phyloP scores from a whole-genome alignment of 2,797 vertebrate species.

The Gallinago stenura region DNA sequence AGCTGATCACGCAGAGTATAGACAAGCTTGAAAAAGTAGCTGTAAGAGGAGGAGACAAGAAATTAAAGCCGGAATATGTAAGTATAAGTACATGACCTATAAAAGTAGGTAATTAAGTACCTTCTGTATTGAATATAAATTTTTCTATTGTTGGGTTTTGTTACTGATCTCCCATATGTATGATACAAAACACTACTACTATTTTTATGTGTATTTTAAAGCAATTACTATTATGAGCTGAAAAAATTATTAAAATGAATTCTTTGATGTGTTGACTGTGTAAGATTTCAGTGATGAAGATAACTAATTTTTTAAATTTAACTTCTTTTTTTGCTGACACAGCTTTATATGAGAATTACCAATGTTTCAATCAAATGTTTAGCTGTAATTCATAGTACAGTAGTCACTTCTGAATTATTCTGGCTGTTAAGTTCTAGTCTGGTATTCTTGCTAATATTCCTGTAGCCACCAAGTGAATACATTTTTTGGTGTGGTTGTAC shows the following conservation, averaged over 20 bases:
- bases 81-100: slow-evolving; percentile 72
- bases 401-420: background rate
- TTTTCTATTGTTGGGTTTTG: background rate
- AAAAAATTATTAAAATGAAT: slow-evolving; percentile 87
- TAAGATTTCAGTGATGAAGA: slow-evolving; percentile 76
- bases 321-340: slow-evolving; percentile 74
- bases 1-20: slow-evolving; percentile 88
- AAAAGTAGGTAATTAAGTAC: slow-evolving; percentile 7
- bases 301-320: slow-evolving; percentile 82
- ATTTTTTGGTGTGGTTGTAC: slow-evolving; percentile 3
- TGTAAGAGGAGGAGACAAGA: slow-evolving; percentile 92
- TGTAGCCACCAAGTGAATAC: slow-evolving; percentile 65
- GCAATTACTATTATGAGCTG: slow-evolving; percentile 82
- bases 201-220: slow-evolving; percentile 74
- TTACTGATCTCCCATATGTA: background rate
- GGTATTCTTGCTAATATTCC: slow-evolving; percentile 72
- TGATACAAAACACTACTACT: background rate
- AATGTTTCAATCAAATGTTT: background rate
- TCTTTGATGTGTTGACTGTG: slow-evolving; percentile 84
- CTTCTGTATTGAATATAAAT: background rate
- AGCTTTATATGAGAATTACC: slow-evolving; percentile 20
- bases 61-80: slow-evolving; percentile 96
- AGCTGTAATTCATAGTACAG: background rate
- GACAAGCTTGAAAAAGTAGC: slow-evolving; percentile 97
- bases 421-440: background rate